A percentile compares a stretch with the other conserved stretches of the same genome.
phyloP scores from a whole-genome alignment of 2,888 invertebrate species.

The Pocota personata region DNA sequence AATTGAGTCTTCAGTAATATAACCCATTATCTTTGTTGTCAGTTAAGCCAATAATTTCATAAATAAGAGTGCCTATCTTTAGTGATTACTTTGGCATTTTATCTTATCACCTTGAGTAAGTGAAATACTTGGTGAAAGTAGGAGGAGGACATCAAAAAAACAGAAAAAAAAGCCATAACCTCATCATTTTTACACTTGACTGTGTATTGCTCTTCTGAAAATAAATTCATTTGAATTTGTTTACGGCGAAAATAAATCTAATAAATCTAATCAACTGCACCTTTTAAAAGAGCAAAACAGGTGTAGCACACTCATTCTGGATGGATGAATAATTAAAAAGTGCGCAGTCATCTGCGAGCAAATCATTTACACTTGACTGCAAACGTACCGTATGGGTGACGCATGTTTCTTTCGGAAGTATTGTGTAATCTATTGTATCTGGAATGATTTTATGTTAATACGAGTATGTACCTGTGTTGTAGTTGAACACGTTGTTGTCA shows the following conservation, averaged over 20 bases:
- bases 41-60: slow-evolving; percentile 24
- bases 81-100: slow-evolving; percentile 12
- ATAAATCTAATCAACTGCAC: slow-evolving; percentile 12
- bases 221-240: background rate
- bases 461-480: background rate
- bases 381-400: slow-evolving; percentile 19
- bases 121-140: background rate
- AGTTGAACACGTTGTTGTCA: background rate
- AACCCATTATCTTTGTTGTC: background rate
- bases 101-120: slow-evolving; percentile 27
- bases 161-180: too few relatives aligned
- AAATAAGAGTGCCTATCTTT: background rate
- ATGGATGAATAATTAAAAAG: slow-evolving; percentile 32
- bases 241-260: background rate
- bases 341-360: slow-evolving; percentile 40
- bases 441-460: background rate
- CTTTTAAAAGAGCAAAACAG: background rate
- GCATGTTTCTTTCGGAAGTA: slow-evolving; percentile 24
- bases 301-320: slow-evolving; percentile 18
- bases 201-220: background rate
- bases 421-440: background rate
- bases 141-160: background rate
- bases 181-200: slow-evolving; percentile 8
- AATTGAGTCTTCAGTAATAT: slow-evolving; percentile 11
- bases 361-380: slow-evolving; percentile 30